Evolutionary conservation across 2,797 vertebrate species (phyloP).

Genomic region (Typhlichthys eigenmanni): DNA sequence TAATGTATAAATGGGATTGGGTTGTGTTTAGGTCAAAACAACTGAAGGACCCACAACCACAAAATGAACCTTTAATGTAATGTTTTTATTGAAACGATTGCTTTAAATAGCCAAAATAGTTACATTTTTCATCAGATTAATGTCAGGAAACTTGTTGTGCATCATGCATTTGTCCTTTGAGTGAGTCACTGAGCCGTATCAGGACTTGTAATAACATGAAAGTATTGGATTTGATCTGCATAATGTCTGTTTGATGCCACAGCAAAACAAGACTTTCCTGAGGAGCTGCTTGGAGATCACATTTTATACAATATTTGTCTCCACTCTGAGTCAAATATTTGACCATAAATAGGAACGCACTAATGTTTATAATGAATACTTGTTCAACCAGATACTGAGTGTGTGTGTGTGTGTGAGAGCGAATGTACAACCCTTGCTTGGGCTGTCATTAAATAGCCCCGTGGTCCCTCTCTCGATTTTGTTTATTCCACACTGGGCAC

Average conservation of each 20-base stretch:
- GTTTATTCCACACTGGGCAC: slow-evolving; percentile 74
- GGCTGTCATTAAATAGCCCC: slow-evolving; percentile 76
- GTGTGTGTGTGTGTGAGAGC: slow-evolving; percentile 12
- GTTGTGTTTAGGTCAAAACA: too few species aligned
- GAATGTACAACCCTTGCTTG: slow-evolving; percentile 49
- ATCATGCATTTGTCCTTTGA: slow-evolving; percentile 27
- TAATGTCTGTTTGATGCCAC: slow-evolving; percentile 28
- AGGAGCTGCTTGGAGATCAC: slow-evolving; percentile 38
- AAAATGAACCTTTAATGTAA: too few species aligned
- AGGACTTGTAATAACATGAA: slow-evolving; percentile 46
- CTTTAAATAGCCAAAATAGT: too few species aligned
- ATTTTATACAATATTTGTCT: slow-evolving; percentile 19
- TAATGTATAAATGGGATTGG: too few species aligned
- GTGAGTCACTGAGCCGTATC: slow-evolving; percentile 35
- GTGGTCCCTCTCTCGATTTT: slow-evolving; percentile 70
- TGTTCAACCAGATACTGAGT: slow-evolving; percentile 9
- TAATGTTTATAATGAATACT: slow-evolving; percentile 47
- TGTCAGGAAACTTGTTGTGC: background rate
- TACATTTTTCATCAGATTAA: too few species aligned
- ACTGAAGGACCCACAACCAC: too few species aligned
- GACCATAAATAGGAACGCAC: slow-evolving; percentile 57
- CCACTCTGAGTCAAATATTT: slow-evolving; percentile 47
- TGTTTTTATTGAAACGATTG: too few species aligned
- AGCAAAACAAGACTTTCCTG: slow-evolving; percentile 36
- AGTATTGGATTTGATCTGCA: slow-evolving; percentile 54